Evolutionary conservation across 1,140 invertebrate genomes (phyloP).

Genomic region (Grapholita molesta): DNA sequence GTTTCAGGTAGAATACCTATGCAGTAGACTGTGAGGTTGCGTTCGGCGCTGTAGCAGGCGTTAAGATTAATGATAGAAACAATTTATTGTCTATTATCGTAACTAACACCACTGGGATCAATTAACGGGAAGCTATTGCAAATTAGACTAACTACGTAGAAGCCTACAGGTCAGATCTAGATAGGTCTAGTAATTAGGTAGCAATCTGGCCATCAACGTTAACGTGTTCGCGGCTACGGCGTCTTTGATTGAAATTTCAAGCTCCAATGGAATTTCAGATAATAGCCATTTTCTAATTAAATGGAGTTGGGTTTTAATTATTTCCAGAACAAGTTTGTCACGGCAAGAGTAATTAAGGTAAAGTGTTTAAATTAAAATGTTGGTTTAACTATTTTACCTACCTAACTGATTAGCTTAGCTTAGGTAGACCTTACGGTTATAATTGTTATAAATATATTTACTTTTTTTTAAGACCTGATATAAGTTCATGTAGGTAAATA

Average conservation of each 20-base stretch:
- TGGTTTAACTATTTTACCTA: neutral
- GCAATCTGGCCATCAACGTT: constrained; percentile 14
- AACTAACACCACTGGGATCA: constrained; percentile 60
- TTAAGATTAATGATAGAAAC: constrained; percentile 69
- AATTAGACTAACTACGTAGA: constrained; percentile 63
- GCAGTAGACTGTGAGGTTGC: neutral
- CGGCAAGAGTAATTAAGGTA: neutral
- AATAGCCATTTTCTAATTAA: neutral
- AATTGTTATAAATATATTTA: too few species aligned
- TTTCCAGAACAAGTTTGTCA: neutral
- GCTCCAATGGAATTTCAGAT: neutral
- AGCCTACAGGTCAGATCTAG: constrained; percentile 43
- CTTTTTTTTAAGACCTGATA: too few species aligned
- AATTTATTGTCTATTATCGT: constrained; percentile 75
- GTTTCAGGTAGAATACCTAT: neutral
- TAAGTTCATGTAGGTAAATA: too few species aligned
- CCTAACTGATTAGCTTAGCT: too few species aligned
- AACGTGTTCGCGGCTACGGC: constrained; percentile 7
- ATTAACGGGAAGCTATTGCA: constrained; percentile 72
- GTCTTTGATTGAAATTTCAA: constrained; percentile 17
- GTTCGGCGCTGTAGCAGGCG: constrained; percentile 40
- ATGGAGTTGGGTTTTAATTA: neutral
- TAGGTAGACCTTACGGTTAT: too few species aligned
- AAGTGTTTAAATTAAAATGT: neutral
- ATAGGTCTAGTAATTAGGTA: constrained; percentile 35